Conservation (phyloP, 2,113 vertebrate genomes). For the Dipodomys spectabilis region DNA sequence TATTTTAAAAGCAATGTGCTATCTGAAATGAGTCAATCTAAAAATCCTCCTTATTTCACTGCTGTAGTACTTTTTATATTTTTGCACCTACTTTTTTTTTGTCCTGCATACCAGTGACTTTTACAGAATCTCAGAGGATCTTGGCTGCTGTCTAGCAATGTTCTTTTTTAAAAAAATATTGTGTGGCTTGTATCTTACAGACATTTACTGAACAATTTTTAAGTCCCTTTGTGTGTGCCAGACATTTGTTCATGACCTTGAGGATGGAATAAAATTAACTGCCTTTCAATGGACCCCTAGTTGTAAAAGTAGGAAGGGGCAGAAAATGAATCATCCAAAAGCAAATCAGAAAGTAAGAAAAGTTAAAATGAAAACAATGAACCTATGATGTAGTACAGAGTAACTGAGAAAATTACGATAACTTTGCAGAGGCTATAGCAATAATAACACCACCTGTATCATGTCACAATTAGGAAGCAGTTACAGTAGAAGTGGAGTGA, state of each 20-base stretch:
- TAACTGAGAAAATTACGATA: background rate
- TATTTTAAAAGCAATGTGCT: constrained; percentile 1
- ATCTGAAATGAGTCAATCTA: background rate
- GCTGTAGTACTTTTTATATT: background rate
- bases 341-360: background rate
- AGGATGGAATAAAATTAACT: background rate
- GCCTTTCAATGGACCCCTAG: background rate
- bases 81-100: background rate
- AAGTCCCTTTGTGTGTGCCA: background rate
- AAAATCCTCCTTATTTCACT: background rate
- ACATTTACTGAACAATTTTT: background rate
- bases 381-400: background rate
- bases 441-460: background rate
- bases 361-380: background rate
- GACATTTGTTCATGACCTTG: background rate
- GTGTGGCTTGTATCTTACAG: background rate
- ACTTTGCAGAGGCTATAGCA: background rate
- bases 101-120: background rate
- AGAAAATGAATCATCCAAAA: too few relatives aligned
- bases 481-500: background rate
- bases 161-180: background rate
- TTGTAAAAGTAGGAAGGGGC: background rate
- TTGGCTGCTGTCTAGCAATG: background rate
- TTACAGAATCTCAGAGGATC: background rate
- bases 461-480: background rate